Evolutionary conservation across 2,888 invertebrate species (phyloP), one percentile per base, ranked within the genome.

Genomic region (Minunthozetes semirufus): DNA sequence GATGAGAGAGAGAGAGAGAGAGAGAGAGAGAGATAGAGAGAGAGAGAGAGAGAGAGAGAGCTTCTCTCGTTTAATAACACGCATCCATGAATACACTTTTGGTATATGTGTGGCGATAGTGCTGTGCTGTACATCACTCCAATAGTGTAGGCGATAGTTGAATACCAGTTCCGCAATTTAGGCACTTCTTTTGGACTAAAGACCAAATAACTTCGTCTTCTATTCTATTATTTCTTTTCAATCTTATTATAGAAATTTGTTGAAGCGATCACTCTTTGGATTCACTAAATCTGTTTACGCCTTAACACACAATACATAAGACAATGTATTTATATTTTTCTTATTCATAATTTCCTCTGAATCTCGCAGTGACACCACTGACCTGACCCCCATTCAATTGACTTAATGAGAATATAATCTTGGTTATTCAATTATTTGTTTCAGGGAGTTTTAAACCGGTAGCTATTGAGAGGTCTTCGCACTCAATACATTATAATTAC

Each of bases 191-290:
- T 13, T 4, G 4, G 53, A 53, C 19, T 25, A 38, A 33, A 29
- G 63, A 63, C 63, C 33, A 63, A 63, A 63, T 33, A 63, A 59
- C 59, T 59, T 25, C 8, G 56, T 4, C 33, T n/a, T 61, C 29
- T 61, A 61, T 29, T 61, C n/a, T 33, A 33, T 27, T 59, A 61
- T 33, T 33, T 61, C 33, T 29, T 61, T 68, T 63, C 63, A 68
- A 42, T 68, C 27, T 42, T 68, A 68, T 68, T 68, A 68, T 68
- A 68, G 42, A 68, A 68, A 68, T 68, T 68, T 46, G 68, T 68
- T 46, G 42, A 68, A 42, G 33, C 68, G 42, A 19, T 68, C 68
- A 68, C 42, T 68, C 22, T 11, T 68, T 19, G 42, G 42, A 68
- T 68, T 29, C 68, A 68, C 13, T 19, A 42, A 68, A 68, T 68